phyloP scores from a whole-genome alignment of 2,113 vertebrate genomes.

The Cettia cetti region DNA sequence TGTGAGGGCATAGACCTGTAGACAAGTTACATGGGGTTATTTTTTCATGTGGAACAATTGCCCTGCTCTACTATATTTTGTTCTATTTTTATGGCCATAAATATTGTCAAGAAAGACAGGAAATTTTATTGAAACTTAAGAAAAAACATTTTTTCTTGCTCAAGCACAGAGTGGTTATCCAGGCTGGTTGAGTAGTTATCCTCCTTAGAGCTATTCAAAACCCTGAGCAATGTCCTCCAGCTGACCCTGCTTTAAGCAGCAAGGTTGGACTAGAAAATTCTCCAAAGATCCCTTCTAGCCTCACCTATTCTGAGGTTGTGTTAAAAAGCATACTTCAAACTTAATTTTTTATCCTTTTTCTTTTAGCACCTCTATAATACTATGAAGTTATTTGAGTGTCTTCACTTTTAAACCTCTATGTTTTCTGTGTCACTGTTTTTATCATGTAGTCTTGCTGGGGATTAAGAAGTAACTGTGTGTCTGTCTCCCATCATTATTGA shows the following conservation, averaged over 20 bases:
- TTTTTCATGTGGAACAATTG: not conserved
- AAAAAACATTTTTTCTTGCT: not conserved
- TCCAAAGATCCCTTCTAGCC: not conserved
- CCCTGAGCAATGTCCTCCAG: not conserved
- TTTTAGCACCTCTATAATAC: not conserved
- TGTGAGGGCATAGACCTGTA: not conserved
- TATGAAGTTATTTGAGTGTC: not conserved
- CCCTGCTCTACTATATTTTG: not conserved
- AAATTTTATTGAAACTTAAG: not conserved
- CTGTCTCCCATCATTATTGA: not conserved
- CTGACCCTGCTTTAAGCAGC: not conserved
- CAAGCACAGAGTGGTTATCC: not conserved
- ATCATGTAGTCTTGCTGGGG: not conserved
- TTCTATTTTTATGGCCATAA: not conserved
- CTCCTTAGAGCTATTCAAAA: not conserved
- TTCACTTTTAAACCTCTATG: not conserved
- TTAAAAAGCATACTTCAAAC: not conserved
- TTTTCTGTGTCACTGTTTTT: not conserved
- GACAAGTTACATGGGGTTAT: not conserved
- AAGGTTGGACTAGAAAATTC: not conserved
- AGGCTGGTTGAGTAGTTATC: not conserved
- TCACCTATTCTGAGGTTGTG: not conserved
- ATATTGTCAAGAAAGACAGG: not conserved
- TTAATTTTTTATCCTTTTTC: not conserved
- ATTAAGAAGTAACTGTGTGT: not conserved